Evolutionary conservation across 2,113 vertebrate genomes (phyloP), one percentile per base, ranked within the genome.

Genomic region (Miniopterus natalensis): DNA sequence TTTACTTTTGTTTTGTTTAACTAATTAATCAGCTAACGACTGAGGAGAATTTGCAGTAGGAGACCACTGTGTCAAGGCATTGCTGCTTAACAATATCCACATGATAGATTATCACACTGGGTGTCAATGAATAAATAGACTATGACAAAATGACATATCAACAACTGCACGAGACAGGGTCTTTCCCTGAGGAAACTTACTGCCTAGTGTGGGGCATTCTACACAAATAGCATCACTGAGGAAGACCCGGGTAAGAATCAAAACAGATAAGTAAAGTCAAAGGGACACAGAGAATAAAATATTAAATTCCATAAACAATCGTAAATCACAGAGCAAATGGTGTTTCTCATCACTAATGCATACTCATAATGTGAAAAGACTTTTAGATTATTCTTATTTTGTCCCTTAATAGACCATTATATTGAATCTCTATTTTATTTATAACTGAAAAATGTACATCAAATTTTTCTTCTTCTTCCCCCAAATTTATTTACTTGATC

Each of bases 351-450:
- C 20, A 61, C 4, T 42, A 45, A 14, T 18, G 18, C 71, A 5
- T n/a, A 9, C 4, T 73, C 45, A 29, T 6, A 36, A 77, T 79
- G 11, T 45, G 4, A 65, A 47, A 53, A 36, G 61, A 29, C 2
- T 27, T 77, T 53, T 73, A 73, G 17, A 17, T 29, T 74, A 63
- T 68, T 59, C 53, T 65, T 70, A 40, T 73, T 45, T 65, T 83
- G 27, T 51, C 63, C 31, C 8, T 59, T 71, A 31, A 29, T 74
- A 63, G 27, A 80, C 10, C 2, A 47, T 45, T 31, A 36, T 31
- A 61, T 23, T 71, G n/a, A 84, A 70, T 70, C 9, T 66, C 9
- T 66, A 71, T 88, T 83, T 70, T 79, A 71, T 91, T 93, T 88
- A 51, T 77, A 70, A 53, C 7, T 89, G 11, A 61, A 92, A 83